Conservation (phyloP, 2,888 invertebrate species). For the Cinara cedri region DNA sequence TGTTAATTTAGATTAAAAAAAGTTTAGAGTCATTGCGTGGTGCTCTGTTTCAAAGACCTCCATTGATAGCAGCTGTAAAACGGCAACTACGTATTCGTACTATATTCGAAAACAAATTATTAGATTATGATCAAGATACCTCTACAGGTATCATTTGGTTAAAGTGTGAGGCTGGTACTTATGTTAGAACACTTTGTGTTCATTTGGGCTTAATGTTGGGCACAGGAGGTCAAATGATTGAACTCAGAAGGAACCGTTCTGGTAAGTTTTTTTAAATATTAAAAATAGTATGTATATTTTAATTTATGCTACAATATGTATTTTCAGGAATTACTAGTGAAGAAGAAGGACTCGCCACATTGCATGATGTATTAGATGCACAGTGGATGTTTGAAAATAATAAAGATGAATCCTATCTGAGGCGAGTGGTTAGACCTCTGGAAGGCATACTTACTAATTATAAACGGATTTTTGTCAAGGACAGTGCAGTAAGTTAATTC, state of each 20-base stretch:
- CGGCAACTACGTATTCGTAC: slow-evolving; percentile 93
- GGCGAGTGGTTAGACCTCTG: slow-evolving; percentile 90
- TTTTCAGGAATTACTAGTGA: slow-evolving; percentile 71
- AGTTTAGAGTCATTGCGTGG: slow-evolving; percentile 90
- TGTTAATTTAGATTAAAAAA: slow-evolving; percentile 66
- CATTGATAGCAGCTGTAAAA: slow-evolving; percentile 98
- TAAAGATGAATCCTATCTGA: slow-evolving; percentile 89
- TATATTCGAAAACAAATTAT: slow-evolving; percentile 90
- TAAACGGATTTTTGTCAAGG: slow-evolving; percentile 97
- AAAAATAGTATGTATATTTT: no score
- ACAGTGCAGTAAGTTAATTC: slow-evolving; percentile 80
- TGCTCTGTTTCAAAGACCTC: slow-evolving; percentile 96
- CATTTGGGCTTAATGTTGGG: slow-evolving; percentile 95
- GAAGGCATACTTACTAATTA: slow-evolving; percentile 89
- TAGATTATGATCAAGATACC: slow-evolving; percentile 84
- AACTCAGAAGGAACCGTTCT: slow-evolving; percentile 89
- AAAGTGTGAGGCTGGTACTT: slow-evolving; percentile 98
- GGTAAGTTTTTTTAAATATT: no score
- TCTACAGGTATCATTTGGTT: slow-evolving; percentile 96
- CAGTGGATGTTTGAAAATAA: slow-evolving; percentile 96
- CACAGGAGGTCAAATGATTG: slow-evolving; percentile 98
- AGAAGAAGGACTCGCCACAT: slow-evolving; percentile 86
- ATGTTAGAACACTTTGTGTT: slow-evolving; percentile 97
- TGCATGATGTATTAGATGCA: slow-evolving; percentile 98
- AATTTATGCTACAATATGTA: background rate